Percentiles rank a stretch among this genome's conserved stretches.
Evolutionary conservation across 2,888 invertebrate species (phyloP).

Genomic region (Tetheella fluctuosa): DNA sequence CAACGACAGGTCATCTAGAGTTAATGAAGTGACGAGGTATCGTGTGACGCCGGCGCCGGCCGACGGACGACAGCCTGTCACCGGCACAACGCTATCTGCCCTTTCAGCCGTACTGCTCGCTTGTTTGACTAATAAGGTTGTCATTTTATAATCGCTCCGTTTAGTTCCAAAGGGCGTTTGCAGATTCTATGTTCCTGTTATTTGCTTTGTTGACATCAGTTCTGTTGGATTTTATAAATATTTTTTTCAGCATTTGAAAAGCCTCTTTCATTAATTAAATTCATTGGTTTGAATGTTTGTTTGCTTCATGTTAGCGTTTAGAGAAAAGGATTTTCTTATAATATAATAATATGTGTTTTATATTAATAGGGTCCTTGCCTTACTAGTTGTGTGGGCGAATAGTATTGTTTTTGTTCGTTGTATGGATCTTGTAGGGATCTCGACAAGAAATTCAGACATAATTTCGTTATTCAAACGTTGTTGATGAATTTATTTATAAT

Average conservation of each 20-base stretch:
- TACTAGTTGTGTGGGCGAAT: background rate
- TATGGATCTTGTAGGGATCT: background rate
- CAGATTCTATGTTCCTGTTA: background rate
- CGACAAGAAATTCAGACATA: background rate
- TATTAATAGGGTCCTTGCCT: background rate
- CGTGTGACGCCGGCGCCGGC: conserved; percentile 23
- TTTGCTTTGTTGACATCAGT: background rate
- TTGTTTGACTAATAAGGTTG: conserved; percentile 9
- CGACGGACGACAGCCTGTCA: conserved; percentile 21
- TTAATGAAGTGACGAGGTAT: conserved; percentile 44
- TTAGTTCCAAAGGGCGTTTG: background rate
- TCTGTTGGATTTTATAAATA: background rate
- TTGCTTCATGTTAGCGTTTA: background rate
- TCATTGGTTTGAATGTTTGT: too few relatives aligned
- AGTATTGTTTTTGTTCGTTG: background rate
- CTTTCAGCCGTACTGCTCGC: conserved; percentile 16
- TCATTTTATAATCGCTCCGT: background rate
- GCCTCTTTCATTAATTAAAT: too few relatives aligned
- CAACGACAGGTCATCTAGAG: conserved; percentile 34
- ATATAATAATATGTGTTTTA: background rate
- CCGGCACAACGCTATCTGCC: conserved; percentile 20
- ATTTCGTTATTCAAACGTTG: background rate
- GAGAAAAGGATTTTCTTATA: background rate
- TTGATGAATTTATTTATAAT: too few relatives aligned
- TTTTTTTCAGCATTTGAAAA: too few relatives aligned